Percentiles rank a stretch among this genome's conserved stretches.
Evolutionary conservation across 2,113 vertebrate species (phyloP).

Genomic region (Steatornis caripensis): DNA sequence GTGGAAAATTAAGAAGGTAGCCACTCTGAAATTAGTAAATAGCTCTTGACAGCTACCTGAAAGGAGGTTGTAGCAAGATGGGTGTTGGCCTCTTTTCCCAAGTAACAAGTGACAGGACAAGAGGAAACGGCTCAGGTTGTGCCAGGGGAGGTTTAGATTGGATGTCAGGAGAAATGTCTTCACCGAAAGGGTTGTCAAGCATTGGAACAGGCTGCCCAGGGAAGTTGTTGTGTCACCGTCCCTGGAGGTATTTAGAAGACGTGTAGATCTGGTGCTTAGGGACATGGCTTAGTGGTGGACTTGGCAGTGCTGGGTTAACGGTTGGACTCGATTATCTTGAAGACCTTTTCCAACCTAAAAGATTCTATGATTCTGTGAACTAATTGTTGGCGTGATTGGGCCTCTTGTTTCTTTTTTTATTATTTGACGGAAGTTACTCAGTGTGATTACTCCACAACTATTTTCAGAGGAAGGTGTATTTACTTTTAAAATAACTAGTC

Average conservation of each 20-base stretch:
- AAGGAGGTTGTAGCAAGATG: background rate
- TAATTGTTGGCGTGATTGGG: background rate
- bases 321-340: background rate
- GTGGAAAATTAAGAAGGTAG: background rate
- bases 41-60: fast-evolving
- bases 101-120: fast-evolving
- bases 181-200: background rate
- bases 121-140: background rate
- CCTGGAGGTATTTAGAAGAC: background rate
- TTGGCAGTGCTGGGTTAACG: background rate
- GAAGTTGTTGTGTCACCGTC: background rate
- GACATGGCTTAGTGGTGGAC: background rate
- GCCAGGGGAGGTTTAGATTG: background rate
- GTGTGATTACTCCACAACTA: background rate
- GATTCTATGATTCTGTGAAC: background rate
- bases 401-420: background rate
- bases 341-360: background rate
- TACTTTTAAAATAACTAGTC: background rate
- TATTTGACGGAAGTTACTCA: background rate
- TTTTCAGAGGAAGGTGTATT: background rate
- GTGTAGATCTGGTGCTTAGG: no score
- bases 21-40: background rate
- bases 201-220: background rate
- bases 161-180: background rate
- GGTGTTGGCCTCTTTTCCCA: background rate